Conservation (phyloP, 2,888 invertebrate genomes). For the Volucella zonaria region DNA sequence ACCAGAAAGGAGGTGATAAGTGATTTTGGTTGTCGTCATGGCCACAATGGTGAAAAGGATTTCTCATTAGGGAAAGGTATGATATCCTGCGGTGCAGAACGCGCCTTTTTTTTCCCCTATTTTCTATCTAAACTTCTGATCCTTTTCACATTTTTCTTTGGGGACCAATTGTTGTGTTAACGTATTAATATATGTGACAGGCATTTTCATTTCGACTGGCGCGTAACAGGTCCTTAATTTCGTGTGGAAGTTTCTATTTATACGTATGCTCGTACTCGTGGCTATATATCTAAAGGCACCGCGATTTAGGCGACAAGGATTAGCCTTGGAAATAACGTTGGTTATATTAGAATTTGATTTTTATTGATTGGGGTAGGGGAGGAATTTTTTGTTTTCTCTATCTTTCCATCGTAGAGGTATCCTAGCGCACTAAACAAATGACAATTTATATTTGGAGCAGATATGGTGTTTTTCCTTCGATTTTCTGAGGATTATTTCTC, state of each 20-base stretch:
- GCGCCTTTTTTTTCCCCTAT: conserved; percentile 29
- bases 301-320: conserved; percentile 45
- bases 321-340: conserved; percentile 5
- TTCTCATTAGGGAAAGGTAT: conserved; percentile 50
- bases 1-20: conserved; percentile 54
- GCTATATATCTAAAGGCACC: conserved; percentile 47
- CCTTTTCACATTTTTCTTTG: conserved; percentile 24
- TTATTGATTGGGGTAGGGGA: conserved; percentile 27
- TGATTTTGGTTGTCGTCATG: conserved; percentile 55
- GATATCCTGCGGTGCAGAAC: conserved; percentile 59
- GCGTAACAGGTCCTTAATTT: conserved; percentile 52
- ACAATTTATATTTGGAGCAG: too few species aligned
- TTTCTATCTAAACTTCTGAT: conserved; percentile 40
- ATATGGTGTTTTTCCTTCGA: too few species aligned
- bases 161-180: conserved; percentile 64
- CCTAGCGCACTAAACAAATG: neutral
- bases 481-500: too few species aligned
- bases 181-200: conserved; percentile 73
- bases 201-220: conserved; percentile 30
- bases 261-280: neutral
- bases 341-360: neutral
- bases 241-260: conserved; percentile 5
- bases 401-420: neutral
- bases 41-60: conserved; percentile 50
- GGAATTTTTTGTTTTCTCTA: neutral